Percentiles rank a stretch among this genome's conserved stretches.
These are phyloP conservation scores for Rhea americana DNA, from an alignment of 2,113 vertebrate genomes.

Conservation along the genomic window DNA sequence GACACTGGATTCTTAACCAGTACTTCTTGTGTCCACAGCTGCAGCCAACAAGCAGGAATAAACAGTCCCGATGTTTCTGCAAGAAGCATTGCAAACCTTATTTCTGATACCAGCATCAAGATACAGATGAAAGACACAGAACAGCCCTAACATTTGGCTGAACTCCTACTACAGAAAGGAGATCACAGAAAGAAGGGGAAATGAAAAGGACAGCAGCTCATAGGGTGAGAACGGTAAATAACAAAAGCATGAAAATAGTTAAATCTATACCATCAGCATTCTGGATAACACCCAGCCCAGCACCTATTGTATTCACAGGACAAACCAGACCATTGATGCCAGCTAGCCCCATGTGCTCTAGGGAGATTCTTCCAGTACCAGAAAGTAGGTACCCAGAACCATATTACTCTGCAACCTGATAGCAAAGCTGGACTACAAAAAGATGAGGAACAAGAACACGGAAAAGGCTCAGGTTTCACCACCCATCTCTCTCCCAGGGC, in stretches of 20 bases:
- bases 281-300: conserved; percentile 36
- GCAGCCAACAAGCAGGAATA: background rate
- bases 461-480: conserved; percentile 14
- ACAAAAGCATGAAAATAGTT: conserved; percentile 40
- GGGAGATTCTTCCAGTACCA: background rate
- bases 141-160: background rate
- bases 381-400: background rate
- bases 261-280: conserved; percentile 21
- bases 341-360: conserved; percentile 9
- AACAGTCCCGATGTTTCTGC: background rate
- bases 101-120: background rate
- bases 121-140: background rate
- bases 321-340: conserved; percentile 20
- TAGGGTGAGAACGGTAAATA: conserved; percentile 16
- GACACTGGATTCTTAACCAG: conserved; percentile 15
- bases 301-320: conserved; percentile 34
- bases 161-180: background rate
- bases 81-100: background rate
- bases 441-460: background rate
- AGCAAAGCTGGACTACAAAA: background rate
- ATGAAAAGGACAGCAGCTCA: background rate
- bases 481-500: background rate
- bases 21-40: background rate
- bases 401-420: background rate
- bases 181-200: background rate